Evolutionary conservation across 1,140 invertebrate genomes (phyloP).

Genomic region (Paralvinella palmiformis): DNA sequence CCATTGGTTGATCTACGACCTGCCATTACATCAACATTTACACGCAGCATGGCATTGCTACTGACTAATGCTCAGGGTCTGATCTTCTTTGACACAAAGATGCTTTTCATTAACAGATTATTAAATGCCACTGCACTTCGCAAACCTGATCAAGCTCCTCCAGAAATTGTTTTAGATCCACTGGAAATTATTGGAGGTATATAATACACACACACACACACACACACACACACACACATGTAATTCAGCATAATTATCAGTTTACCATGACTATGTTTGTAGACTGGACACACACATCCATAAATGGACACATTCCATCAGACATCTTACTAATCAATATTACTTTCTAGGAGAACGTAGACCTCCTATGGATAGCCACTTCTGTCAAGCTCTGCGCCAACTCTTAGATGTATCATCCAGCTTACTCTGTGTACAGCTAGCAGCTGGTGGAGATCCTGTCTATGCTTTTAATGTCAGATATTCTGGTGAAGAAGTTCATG

Average conservation of each 20-base stretch:
- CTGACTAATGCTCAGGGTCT: slow-evolving; percentile 34
- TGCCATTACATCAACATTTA: slow-evolving; percentile 18
- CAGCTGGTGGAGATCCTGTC: slow-evolving; percentile 49
- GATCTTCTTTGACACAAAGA: slow-evolving; percentile 46
- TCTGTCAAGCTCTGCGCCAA: slow-evolving; percentile 47
- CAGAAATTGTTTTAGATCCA: slow-evolving; percentile 46
- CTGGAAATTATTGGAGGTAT: slow-evolving; percentile 43
- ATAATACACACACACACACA: no score
- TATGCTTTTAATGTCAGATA: slow-evolving; percentile 49
- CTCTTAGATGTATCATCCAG: slow-evolving; percentile 39
- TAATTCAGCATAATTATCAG: no score
- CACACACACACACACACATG: no score
- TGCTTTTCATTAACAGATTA: slow-evolving; percentile 40
- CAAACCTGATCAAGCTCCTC: slow-evolving; percentile 47
- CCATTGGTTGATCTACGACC: slow-evolving; percentile 45
- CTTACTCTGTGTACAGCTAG: slow-evolving; percentile 47
- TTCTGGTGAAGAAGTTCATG: slow-evolving; percentile 50
- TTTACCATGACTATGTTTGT: no score
- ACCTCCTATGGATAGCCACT: slow-evolving; percentile 11
- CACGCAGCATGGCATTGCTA: slow-evolving; percentile 34
- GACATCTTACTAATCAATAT: background rate
- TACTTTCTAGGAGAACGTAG: slow-evolving; percentile 11
- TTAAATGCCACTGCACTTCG: slow-evolving; percentile 45
- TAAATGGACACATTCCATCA: background rate
- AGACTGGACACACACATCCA: no score